Conservation (phyloP, 2,888 invertebrate species). For the Lycophotia porphyrea region DNA sequence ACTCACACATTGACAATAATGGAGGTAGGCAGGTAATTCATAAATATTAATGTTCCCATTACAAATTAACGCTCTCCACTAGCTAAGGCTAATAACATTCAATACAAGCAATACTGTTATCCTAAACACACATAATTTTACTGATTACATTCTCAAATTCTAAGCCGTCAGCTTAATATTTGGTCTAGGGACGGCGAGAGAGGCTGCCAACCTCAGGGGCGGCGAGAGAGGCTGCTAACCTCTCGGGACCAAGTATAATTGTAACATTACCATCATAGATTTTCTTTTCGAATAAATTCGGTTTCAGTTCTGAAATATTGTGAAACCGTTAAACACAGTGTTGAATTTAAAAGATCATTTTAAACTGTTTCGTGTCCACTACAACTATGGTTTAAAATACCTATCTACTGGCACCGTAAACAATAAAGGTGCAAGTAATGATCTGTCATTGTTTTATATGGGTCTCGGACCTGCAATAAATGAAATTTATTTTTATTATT, state of each 20-base stretch:
- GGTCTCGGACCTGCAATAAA: no score
- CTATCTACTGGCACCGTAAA: neutral
- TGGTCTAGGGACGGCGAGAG: neutral
- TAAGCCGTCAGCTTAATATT: neutral
- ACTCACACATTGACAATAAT: neutral
- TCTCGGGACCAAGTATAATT: neutral
- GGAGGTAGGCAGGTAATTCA: neutral
- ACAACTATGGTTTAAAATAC: neutral
- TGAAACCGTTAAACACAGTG: neutral
- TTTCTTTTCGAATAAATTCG: neutral
- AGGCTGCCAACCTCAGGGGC: neutral
- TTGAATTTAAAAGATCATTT: neutral
- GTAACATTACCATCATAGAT: neutral
- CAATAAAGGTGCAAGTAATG: neutral
- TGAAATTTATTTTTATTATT: no score
- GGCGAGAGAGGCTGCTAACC: neutral
- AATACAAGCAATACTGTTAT: neutral
- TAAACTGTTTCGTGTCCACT: neutral
- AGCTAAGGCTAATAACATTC: constrained; percentile 6
- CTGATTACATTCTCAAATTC: constrained; percentile 1
- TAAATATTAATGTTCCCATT: constrained; percentile 16
- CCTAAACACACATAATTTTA: constrained; percentile 35
- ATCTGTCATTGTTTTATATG: no score
- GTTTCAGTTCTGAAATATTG: neutral
- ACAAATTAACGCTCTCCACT: constrained; percentile 7